Evolutionary conservation across 2,113 vertebrate genomes (phyloP).

Genomic region (Pelodiscus sinensis): DNA sequence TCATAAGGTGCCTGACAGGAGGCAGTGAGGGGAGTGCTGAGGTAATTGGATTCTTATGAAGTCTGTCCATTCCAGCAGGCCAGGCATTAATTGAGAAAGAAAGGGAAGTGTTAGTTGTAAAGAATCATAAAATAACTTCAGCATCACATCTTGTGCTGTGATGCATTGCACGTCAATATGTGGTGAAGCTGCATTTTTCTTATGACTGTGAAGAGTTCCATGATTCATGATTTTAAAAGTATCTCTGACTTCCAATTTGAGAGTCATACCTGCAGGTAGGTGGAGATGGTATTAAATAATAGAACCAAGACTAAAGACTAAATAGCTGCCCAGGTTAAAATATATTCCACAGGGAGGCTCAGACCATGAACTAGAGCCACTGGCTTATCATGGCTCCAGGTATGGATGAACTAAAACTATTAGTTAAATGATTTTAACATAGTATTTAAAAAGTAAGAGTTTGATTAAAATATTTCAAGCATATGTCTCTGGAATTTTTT

Average conservation of each 20-base stretch:
- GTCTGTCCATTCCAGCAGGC: background rate
- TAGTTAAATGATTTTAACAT: background rate
- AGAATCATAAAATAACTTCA: background rate
- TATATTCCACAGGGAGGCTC: background rate
- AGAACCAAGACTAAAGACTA: background rate
- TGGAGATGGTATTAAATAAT: background rate
- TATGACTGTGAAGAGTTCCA: accelerated
- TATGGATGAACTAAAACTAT: background rate
- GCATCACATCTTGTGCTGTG: background rate
- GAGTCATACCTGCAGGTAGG: background rate
- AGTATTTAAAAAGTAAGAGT: background rate
- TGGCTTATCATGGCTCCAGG: background rate
- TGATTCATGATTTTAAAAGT: background rate
- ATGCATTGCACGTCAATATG: background rate
- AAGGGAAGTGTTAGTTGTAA: background rate
- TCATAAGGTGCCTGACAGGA: background rate
- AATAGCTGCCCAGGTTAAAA: background rate
- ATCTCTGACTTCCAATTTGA: constrained; percentile 3
- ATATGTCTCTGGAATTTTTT: background rate
- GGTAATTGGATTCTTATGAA: background rate
- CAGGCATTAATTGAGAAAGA: background rate
- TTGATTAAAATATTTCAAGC: background rate
- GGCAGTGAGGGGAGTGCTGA: background rate
- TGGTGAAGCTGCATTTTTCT: background rate
- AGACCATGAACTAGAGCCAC: background rate